Evolutionary conservation across 2,888 invertebrate genomes (phyloP), one percentile per base, ranked within the genome.

Genomic region (Halocaridina rubra): DNA sequence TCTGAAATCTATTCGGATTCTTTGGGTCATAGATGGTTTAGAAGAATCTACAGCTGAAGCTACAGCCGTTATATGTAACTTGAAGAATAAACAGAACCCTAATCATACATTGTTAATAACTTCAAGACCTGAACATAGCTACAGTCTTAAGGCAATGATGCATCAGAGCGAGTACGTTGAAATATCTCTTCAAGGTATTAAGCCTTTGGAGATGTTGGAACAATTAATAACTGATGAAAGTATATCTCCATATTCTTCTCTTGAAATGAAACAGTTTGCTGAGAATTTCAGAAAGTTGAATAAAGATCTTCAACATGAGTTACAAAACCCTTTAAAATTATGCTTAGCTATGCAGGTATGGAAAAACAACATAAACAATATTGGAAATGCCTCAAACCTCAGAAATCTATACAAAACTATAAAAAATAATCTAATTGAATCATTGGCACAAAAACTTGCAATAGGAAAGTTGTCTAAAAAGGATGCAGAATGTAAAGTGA

Each of bases 11-110:
- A 67, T 82, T 13, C 27, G 59, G 19, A 69, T 82, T n/a, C 7
- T 82, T 39, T 82, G 82, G 82, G 19, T 82, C 8, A 27, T 82
- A 27, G 82, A 82, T 24, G 77, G 82, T 2, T 46, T 59, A 24
- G 82, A 77, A 32, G 81, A 81, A n/a, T 69, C 82, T 16, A 53
- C 77, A 27, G 29, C 16, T 3, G 77, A 77, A 22, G 82, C 77
- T 4, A 32, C 7, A 5, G n/a, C 0, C 22, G 24, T 82, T 16
- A 13, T 82, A 19, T 10, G 8, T 3, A 19, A 4, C 0, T 29
- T 81, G 32, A n/a, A 69, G n/a, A 27, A 27, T 4, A 59, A 32
- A 16, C 22, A 13, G 27, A 27, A 59, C 16, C 10, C 16, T 13
- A 24, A n/a, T 13, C 82, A 82, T 24, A 32, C 30, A 2, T 32